phyloP scores from a whole-genome alignment of 2,888 invertebrate species.

The Pseudeuparius sepicola region DNA sequence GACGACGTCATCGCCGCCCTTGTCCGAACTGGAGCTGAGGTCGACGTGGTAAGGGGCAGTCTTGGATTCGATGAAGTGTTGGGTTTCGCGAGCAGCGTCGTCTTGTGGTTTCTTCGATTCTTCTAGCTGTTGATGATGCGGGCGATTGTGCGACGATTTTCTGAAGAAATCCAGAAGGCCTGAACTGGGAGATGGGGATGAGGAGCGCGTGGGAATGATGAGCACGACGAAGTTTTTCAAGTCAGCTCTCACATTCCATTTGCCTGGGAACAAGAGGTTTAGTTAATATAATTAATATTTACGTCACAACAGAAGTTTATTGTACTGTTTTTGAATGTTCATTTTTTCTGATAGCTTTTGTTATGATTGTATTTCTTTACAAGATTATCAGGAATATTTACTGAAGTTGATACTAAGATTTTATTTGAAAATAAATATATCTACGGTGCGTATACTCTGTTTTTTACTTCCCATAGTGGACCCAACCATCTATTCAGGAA shows the following conservation, averaged over 20 bases:
- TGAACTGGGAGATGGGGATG: conserved; percentile 16
- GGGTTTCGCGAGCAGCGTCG: conserved; percentile 30
- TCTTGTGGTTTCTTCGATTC: conserved; percentile 8
- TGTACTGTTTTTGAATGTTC: too few species aligned
- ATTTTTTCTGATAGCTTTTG: too few species aligned
- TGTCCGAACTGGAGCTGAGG: conserved; percentile 36
- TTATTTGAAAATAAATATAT: too few species aligned
- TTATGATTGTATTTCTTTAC: too few species aligned
- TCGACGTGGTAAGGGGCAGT: conserved; percentile 59
- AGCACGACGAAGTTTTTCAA: conserved; percentile 64
- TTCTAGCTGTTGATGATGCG: conserved; percentile 9
- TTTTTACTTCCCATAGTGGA: too few species aligned
- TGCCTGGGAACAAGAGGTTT: too few species aligned
- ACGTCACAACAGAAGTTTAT: too few species aligned
- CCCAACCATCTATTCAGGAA: too few species aligned
- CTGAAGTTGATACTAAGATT: too few species aligned
- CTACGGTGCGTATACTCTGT: too few species aligned
- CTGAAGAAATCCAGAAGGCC: conserved; percentile 26
- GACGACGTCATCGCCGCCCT: conserved; percentile 18
- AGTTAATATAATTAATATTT: too few species aligned
- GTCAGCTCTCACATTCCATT: conserved; percentile 56
- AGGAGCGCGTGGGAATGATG: conserved; percentile 34
- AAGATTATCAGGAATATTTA: too few species aligned
- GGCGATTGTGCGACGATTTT: neutral
- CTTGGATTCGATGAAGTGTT: conserved; percentile 56